Evolutionary conservation across 2,888 invertebrate genomes (phyloP), one percentile per base, ranked within the genome.

Genomic region (Tenthredo notha): DNA sequence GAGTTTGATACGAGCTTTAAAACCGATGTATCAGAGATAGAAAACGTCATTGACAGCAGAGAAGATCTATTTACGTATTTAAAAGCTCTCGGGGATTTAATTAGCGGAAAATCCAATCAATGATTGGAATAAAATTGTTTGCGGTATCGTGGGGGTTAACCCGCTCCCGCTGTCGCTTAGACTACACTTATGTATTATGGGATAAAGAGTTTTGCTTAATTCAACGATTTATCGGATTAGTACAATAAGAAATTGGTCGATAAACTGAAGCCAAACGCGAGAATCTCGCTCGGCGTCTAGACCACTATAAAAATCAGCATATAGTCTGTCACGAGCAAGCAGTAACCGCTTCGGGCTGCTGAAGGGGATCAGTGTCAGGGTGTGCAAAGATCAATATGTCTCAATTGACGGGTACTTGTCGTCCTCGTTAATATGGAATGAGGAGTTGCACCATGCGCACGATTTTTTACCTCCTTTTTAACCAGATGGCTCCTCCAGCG

Each of bases 331-430:
- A 80, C 80, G 61, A 80, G 61, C 80, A 29, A 43, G 61, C 61
- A 40, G 43, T 47, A 75, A 75, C 54, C 67, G 67, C 83, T 83
- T 83, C 83, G 37, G n/a, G n/a, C 29, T n/a, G 50, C 47, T 29
- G 83, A 50, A 70, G 83, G 47, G 83, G 83, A 83, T 83, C 83
- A 83, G 67, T 70, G 67, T 43, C 83, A 83, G 67, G 83, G 83
- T 83, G 83, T 70, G 83, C 83, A 70, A 65, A 83, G 83, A 83
- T 83, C 83, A 70, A 83, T 83, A 70, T 67, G 83, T 83, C 83
- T 83, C 83, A 70, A 83, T 83, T 83, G 83, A 83, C 83, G 83
- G 65, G 83, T 61, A 83, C 83, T 83, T 70, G 83, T 83, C 67
- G 65, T 47, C 50, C 83, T 70, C 50, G 83, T 83, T 65, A 83